Conservation (phyloP, 2,797 vertebrate species). For the Acrossocheilus wenchowensis region DNA sequence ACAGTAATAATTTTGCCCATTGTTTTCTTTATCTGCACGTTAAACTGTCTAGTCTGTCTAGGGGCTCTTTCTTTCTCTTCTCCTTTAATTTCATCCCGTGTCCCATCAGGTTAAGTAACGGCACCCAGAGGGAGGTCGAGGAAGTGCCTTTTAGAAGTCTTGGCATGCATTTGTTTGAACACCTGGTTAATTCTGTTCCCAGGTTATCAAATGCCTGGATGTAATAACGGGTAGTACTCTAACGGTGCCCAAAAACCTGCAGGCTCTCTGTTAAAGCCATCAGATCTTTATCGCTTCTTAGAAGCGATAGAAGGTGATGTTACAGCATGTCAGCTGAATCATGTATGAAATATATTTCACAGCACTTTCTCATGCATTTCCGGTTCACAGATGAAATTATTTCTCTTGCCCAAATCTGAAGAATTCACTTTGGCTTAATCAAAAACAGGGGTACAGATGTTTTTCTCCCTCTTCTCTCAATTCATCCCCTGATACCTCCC, state of each 20-base stretch:
- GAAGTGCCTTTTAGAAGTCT: conserved; percentile 28
- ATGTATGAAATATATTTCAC: neutral
- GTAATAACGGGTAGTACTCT: conserved; percentile 29
- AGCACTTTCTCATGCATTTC: conserved; percentile 1
- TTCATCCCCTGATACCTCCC: conserved; percentile 1
- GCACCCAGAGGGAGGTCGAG: conserved; percentile 12
- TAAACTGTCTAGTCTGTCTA: conserved; percentile 15
- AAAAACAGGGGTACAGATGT: neutral
- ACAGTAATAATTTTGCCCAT: conserved; percentile 15
- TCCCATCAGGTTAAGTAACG: conserved; percentile 29
- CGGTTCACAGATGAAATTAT: neutral
- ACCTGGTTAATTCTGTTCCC: conserved; percentile 11
- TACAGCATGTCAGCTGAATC: conserved; percentile 24
- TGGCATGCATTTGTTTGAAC: conserved; percentile 33
- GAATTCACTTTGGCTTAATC: conserved; percentile 3
- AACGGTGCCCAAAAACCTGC: conserved; percentile 4
- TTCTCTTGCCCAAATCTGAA: neutral
- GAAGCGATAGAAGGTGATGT: conserved; percentile 3
- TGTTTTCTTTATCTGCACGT: conserved; percentile 13
- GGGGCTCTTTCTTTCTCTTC: neutral
- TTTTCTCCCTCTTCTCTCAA: neutral
- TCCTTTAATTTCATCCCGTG: neutral
- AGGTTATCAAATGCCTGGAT: conserved; percentile 2
- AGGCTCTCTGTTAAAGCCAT: conserved; percentile 54
- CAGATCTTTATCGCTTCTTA: conserved; percentile 25